These are phyloP conservation scores for Sycophaga agraensis DNA, from an alignment of 1,140 invertebrate species.

Conservation along the genomic window DNA sequence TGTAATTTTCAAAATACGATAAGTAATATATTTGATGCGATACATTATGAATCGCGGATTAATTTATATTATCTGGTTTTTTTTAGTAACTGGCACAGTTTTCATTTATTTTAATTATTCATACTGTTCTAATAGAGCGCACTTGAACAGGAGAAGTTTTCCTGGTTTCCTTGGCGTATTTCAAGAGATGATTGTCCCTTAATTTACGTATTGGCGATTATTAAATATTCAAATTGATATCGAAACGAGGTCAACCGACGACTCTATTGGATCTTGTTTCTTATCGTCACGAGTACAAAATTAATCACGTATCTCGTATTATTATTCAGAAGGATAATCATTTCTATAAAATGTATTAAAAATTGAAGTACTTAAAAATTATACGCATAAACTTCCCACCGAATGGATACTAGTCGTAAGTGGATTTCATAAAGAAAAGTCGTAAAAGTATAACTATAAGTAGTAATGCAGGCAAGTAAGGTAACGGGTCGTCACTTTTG, in stretches of 20 bases:
- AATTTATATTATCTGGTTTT: too few relatives aligned
- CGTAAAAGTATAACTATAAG: background rate
- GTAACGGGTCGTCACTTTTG: background rate
- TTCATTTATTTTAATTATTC: constrained; percentile 11
- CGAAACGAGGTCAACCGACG: background rate
- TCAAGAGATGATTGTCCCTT: background rate
- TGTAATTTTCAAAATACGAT: too few relatives aligned
- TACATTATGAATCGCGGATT: too few relatives aligned
- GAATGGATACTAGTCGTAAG: background rate
- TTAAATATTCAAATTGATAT: constrained; percentile 13
- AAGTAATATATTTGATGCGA: too few relatives aligned
- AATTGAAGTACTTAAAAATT: too few relatives aligned
- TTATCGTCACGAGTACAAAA: too few relatives aligned
- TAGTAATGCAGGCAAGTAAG: background rate
- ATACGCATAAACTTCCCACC: background rate
- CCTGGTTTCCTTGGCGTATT: background rate
- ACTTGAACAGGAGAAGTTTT: background rate
- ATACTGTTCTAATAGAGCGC: background rate
- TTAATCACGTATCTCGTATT: too few relatives aligned
- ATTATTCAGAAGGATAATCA: too few relatives aligned
- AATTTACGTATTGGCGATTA: background rate
- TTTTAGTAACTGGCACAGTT: background rate
- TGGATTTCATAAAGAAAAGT: background rate
- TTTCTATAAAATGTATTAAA: too few relatives aligned
- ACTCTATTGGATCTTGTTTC: too few relatives aligned